Evolutionary conservation across 2,888 invertebrate species (phyloP), one percentile per base, ranked within the genome.

Genomic region (Drosophila lutescens): DNA sequence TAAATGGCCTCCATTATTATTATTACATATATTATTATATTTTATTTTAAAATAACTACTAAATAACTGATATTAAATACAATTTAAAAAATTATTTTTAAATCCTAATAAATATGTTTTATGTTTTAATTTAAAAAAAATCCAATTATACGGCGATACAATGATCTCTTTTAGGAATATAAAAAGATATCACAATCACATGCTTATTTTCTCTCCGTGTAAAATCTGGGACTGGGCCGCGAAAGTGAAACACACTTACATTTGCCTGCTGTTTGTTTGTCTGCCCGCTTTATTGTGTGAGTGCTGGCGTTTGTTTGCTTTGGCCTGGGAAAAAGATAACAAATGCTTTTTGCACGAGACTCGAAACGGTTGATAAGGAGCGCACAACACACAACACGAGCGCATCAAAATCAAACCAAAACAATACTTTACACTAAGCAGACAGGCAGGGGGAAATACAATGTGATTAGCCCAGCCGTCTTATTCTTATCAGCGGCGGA

Each of bases 241-340:
- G 84, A 84, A 84, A 84, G 88, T 87, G 83, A 87, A 87, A 87
- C 78, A 79, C 72, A 74, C 74, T 73, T 69, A 72, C 56, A 40
- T 62, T 44, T 62, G 67, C 43, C 23, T 50, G 41, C 23, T 47
- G 57, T 55, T 40, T 61, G 53, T 59, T 51, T 26, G 62, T 30
- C 30, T 58, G 57, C 44, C 46, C 32, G 51, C 23, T 15, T 26
- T 15, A 6, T 7, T 32, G 56, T 32, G 58, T 20, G 30, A n/a
- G 40, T 32, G 58, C 56, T 40, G 30, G 54, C 58, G 12, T 59
- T 55, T 73, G 47, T 56, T 49, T 62, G 40, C 50, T 51, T 65
- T 74, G 69, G 73, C 67, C 62, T 84, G 87, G 74, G 87, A 83
- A 86, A 71, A 81, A 63, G 85, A 86, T 87, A 83, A 85, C 61